phyloP scores from a whole-genome alignment of 2,888 invertebrate genomes.

The Phyllotreta cruciferae region DNA sequence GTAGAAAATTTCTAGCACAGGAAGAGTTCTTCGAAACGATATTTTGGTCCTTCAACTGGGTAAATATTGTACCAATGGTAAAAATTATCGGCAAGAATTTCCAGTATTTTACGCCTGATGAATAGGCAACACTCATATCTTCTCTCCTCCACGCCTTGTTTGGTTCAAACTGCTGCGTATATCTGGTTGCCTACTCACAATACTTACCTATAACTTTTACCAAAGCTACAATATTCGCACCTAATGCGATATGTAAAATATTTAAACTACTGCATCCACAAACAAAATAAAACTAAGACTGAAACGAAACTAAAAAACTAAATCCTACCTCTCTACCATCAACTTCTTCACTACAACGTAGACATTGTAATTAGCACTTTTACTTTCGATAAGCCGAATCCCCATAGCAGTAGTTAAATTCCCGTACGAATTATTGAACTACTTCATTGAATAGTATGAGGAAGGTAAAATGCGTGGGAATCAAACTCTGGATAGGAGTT shows the following conservation, averaged over 20 bases:
- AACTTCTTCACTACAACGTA: conserved; percentile 44
- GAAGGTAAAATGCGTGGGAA: too few relatives aligned
- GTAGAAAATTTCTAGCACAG: too few relatives aligned
- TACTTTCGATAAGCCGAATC: conserved; percentile 8
- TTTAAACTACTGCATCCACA: conserved; percentile 54
- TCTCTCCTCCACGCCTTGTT: too few relatives aligned
- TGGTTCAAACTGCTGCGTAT: too few relatives aligned
- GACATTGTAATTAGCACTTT: conserved; percentile 18
- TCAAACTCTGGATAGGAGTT: not conserved
- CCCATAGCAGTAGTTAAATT: conserved; percentile 7
- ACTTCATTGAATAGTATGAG: too few relatives aligned
- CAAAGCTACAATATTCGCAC: not conserved
- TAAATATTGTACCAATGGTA: too few relatives aligned
- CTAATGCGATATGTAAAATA: conserved; percentile 27
- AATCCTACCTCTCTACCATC: conserved; percentile 50
- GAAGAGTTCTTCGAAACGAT: too few relatives aligned
- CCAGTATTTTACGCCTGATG: too few relatives aligned
- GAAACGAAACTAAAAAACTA: conserved; percentile 45
- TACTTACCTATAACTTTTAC: not conserved
- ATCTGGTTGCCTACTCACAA: not conserved
- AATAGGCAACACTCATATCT: too few relatives aligned
- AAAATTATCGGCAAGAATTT: too few relatives aligned
- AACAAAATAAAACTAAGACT: conserved; percentile 40
- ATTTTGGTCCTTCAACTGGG: too few relatives aligned
- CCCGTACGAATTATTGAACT: not conserved